Evolutionary conservation across 2,797 vertebrate genomes (phyloP), one percentile per base, ranked within the genome.

Genomic region (Manis javanica): DNA sequence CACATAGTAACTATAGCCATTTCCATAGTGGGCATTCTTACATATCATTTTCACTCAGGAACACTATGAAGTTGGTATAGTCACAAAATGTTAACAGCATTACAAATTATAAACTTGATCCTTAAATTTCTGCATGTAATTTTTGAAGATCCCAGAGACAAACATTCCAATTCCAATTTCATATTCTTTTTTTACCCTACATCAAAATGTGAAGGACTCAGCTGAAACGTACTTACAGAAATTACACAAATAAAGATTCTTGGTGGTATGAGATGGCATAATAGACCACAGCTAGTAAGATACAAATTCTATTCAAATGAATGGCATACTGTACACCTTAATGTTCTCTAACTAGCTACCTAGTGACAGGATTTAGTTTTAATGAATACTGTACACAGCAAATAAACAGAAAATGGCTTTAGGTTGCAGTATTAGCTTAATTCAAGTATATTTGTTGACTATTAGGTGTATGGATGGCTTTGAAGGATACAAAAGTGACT

Each of bases 341-440:
- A 71, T 89, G n/a, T 75, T 88, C 42, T n/a, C 34, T 64, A 64
- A 77, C 69, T 64, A 34, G 51, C 26, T 89, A 63, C 61, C 57
- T 53, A 63, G 31, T 61, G 31, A 69, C 31, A 75, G 46, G 49
- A 6, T 92, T 81, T 53, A 89, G n/a, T 74, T 78, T 42, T 91
- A 96, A 92, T 71, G 39, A 59, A 53, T 79, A 57, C 18, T 46
- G 42, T 46, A 46, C 42, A 59, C 68, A 72, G n/a, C 61, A 82
- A 92, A 29, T 61, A 61, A 57, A 66, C n/a, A 77, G 18, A 69
- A 84, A 66, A 85, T 86, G 74, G 68, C 84, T 85, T 55, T 82
- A 74, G 57, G 51, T 79, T 81, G 63, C n/a, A 51, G 34, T 90
- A 51, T 86, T 92, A 88, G 24, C 87, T 59, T 90, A 42, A 79